Percentiles rank a stretch among this genome's conserved stretches.
phyloP scores from a whole-genome alignment of 2,113 vertebrate species.

The Petroica traversi region DNA sequence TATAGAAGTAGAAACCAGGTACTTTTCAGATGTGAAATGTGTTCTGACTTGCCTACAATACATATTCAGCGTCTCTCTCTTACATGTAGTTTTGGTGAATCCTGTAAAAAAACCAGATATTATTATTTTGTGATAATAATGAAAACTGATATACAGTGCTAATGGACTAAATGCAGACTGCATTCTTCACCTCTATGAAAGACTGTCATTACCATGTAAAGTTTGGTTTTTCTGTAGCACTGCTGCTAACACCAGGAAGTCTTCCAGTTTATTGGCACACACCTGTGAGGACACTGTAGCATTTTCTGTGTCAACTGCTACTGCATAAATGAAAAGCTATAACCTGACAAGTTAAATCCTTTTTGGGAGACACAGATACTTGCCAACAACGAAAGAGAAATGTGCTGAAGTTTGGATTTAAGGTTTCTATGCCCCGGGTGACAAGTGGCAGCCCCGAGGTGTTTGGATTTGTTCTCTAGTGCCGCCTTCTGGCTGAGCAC shows the following conservation, averaged over 20 bases:
- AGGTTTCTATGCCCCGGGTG: neutral
- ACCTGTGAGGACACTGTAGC: rapidly evolving
- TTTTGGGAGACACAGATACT: neutral
- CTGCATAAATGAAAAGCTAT: neutral
- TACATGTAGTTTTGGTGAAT: neutral
- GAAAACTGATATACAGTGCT: neutral
- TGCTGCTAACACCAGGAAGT: neutral
- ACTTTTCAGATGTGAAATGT: neutral
- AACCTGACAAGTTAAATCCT: neutral
- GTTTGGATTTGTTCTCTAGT: neutral
- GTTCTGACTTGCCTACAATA: neutral
- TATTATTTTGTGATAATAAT: neutral
- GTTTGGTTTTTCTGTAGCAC: neutral
- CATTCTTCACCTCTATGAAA: neutral
- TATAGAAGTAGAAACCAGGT: neutral
- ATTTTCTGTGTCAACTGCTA: neutral
- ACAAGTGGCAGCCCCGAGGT: neutral
- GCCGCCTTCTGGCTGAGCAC: neutral
- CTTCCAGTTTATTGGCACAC: neutral
- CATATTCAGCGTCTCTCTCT: neutral
- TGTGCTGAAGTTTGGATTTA: neutral
- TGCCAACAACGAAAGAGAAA: neutral
- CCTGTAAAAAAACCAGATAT: neutral
- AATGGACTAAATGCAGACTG: neutral
- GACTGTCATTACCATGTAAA: neutral